A percentile compares a stretch with the other conserved stretches of the same genome.
Conservation (phyloP, 2,888 invertebrate genomes). For the Lacanobia wlatinum region DNA sequence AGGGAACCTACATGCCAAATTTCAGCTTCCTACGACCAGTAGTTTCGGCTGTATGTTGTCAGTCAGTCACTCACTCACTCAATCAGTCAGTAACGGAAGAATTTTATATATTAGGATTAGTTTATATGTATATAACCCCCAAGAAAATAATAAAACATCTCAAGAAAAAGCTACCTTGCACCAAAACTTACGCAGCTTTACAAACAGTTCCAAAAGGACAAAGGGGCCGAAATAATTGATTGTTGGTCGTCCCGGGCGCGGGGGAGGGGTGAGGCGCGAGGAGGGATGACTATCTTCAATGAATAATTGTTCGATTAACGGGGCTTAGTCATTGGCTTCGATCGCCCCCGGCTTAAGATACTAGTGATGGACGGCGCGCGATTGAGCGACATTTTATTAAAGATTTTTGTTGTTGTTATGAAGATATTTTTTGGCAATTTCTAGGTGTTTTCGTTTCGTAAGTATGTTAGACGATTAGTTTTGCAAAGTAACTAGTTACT, state of each 20-base stretch:
- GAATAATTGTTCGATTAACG: slow-evolving; percentile 89
- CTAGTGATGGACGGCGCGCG: slow-evolving; percentile 66
- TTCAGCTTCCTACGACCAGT: no score
- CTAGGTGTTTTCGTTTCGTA: no score
- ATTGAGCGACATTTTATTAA: slow-evolving; percentile 32
- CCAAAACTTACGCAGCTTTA: slow-evolving; percentile 23
- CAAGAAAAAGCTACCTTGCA: slow-evolving; percentile 34
- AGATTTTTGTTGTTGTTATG: slow-evolving; percentile 10
- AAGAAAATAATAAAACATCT: background rate
- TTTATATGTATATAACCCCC: no score
- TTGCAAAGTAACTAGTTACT: no score
- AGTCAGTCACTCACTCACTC: no score
- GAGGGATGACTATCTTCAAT: slow-evolving; percentile 79
- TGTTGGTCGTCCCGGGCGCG: slow-evolving; percentile 61
- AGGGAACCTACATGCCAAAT: no score
- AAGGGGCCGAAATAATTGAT: slow-evolving; percentile 69
- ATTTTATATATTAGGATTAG: no score
- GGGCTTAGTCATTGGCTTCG: slow-evolving; percentile 85
- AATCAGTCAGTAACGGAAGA: no score
- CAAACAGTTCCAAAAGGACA: slow-evolving; percentile 59
- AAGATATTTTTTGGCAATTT: background rate
- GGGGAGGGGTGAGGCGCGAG: slow-evolving; percentile 63
- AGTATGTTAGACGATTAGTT: no score
- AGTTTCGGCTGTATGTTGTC: no score
- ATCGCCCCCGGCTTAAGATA: slow-evolving; percentile 79